Evolutionary conservation across 2,113 vertebrate species (phyloP).

Genomic region (Irena cyanogastra): DNA sequence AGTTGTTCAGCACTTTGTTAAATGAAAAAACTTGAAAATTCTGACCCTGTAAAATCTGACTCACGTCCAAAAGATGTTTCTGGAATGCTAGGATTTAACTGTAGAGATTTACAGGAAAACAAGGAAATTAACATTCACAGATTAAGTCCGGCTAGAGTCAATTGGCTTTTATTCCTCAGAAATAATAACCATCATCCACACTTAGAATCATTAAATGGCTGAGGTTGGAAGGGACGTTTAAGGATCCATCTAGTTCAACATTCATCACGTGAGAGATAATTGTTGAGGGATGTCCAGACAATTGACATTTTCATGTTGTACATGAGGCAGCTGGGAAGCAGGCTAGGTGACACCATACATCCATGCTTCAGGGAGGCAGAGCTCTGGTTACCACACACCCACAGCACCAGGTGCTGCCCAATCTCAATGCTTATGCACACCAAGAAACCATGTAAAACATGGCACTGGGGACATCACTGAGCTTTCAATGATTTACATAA

Average conservation of each 20-base stretch:
- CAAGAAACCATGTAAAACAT: neutral
- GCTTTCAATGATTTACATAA: neutral
- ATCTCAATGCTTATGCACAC: neutral
- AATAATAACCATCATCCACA: neutral
- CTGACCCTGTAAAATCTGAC: neutral
- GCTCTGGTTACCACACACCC: neutral
- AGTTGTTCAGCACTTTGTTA: neutral
- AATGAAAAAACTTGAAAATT: neutral
- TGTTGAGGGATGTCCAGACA: neutral
- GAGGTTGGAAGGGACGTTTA: neutral
- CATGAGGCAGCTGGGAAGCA: neutral
- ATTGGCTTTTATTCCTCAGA: neutral
- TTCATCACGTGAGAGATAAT: neutral
- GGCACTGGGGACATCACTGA: neutral
- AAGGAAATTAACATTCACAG: neutral
- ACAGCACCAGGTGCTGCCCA: neutral
- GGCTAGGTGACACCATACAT: too few species aligned
- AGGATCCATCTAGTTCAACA: neutral
- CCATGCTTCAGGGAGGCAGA: neutral
- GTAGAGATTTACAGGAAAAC: neutral
- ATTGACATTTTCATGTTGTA: neutral
- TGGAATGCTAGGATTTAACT: neutral
- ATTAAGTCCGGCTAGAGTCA: neutral
- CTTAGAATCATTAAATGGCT: neutral
- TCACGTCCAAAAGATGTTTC: neutral